Percentiles rank a stretch among this genome's conserved stretches.
These are phyloP conservation scores for Drosophila sordidapex DNA, from an alignment of 2,888 invertebrate genomes.

Conservation along the genomic window DNA sequence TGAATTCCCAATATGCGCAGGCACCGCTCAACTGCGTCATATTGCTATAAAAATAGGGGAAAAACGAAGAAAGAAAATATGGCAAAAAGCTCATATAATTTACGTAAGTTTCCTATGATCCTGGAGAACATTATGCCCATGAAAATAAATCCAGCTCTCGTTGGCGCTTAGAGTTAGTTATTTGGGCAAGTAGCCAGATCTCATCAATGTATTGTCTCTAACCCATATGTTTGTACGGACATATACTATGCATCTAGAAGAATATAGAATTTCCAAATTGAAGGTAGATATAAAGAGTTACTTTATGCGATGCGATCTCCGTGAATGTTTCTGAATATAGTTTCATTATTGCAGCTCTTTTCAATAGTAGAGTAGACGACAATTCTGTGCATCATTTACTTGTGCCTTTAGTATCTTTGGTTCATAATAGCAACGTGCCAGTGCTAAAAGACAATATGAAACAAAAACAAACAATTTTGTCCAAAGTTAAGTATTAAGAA, in stretches of 20 bases:
- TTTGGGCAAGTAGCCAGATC: constrained; percentile 12
- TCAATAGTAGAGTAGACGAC: constrained; percentile 10
- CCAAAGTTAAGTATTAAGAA: constrained; percentile 54
- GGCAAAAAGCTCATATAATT: constrained; percentile 45
- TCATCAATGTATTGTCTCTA: constrained; percentile 19
- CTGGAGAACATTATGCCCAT: constrained; percentile 31
- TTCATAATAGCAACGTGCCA: constrained; percentile 47
- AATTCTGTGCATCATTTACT: constrained; percentile 12
- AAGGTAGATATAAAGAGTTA: constrained; percentile 37
- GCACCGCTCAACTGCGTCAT: constrained; percentile 76
- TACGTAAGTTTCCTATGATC: constrained; percentile 35
- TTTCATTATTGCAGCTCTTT: constrained; percentile 28
- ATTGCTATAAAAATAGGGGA: constrained; percentile 67
- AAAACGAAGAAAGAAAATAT: constrained; percentile 28
- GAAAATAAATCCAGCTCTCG: constrained; percentile 18
- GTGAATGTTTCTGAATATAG: constrained; percentile 18
- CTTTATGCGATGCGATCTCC: constrained; percentile 30
- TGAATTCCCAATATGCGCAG: constrained; percentile 58
- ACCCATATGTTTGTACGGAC: constrained; percentile 10
- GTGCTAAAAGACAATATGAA: constrained; percentile 66
- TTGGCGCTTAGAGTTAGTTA: constrained; percentile 5
- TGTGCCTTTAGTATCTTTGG: constrained; percentile 12
- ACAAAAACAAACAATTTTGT: constrained; percentile 66
- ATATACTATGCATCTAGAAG: constrained; percentile 35
- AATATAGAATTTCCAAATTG: constrained; percentile 50